Percentiles rank a stretch among this genome's conserved stretches.
phyloP scores from a whole-genome alignment of 2,113 vertebrate genomes.

The Andinoacara biseriatus region DNA sequence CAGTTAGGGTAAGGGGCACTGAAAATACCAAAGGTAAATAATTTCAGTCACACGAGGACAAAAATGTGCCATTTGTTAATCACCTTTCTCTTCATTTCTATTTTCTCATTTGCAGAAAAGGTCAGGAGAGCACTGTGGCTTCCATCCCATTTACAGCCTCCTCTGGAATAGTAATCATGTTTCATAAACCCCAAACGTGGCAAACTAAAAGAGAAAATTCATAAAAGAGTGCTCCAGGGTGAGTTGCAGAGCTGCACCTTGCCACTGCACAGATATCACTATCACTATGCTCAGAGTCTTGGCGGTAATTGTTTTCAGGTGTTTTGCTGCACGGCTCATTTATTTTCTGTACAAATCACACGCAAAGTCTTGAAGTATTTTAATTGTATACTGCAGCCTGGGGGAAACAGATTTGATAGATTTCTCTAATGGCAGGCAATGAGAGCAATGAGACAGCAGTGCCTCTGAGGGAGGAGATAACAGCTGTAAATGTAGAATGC shows the following conservation, averaged over 20 bases:
- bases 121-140: constrained; percentile 5
- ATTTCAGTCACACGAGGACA: background rate
- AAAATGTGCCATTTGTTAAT: background rate
- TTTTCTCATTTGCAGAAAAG: background rate
- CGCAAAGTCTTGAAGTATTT: constrained; percentile 34
- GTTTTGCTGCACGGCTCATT: constrained; percentile 75
- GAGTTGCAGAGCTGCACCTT: constrained; percentile 1
- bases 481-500: constrained; percentile 41
- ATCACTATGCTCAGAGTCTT: constrained; percentile 41
- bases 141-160: constrained; percentile 1
- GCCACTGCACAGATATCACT: constrained; percentile 23
- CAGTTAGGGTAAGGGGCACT: background rate
- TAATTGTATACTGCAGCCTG: constrained; percentile 42
- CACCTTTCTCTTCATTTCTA: background rate
- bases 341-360: constrained; percentile 74
- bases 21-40: background rate
- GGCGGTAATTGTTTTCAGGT: constrained; percentile 83
- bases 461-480: constrained; percentile 45
- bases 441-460: constrained; percentile 30
- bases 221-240: constrained; percentile 25
- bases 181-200: constrained; percentile 19
- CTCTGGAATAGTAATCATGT: constrained; percentile 45
- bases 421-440: constrained; percentile 23
- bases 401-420: constrained; percentile 43
- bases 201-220: constrained; percentile 26